Percentiles rank a stretch among this genome's conserved stretches.
Conservation (phyloP, 2,113 vertebrate genomes). For the human (Homo sapiens) region GRCh38 chr18:63657501-63658000, state of each 20-base stretch:
- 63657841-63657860: background rate
- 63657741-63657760: rapidly evolving
- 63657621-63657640: background rate
- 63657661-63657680: background rate
- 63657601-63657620: background rate
- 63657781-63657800: background rate
- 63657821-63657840: background rate
- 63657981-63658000: rapidly evolving
- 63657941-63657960: rapidly evolving
- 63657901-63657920: background rate
- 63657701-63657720: background rate
- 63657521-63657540: rapidly evolving
- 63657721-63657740: background rate
- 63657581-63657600: rapidly evolving
- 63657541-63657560: background rate
- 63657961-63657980: rapidly evolving
- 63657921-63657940: background rate
- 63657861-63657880: background rate
- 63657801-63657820: background rate
- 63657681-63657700: background rate
- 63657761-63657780: background rate
- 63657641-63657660: background rate
- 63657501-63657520: background rate
- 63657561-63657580: rapidly evolving
- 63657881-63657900: background rate